Percentiles rank a stretch among this genome's conserved stretches.
phyloP scores from a whole-genome alignment of 2,797 vertebrate genomes.

The Hemitrygon akajei region DNA sequence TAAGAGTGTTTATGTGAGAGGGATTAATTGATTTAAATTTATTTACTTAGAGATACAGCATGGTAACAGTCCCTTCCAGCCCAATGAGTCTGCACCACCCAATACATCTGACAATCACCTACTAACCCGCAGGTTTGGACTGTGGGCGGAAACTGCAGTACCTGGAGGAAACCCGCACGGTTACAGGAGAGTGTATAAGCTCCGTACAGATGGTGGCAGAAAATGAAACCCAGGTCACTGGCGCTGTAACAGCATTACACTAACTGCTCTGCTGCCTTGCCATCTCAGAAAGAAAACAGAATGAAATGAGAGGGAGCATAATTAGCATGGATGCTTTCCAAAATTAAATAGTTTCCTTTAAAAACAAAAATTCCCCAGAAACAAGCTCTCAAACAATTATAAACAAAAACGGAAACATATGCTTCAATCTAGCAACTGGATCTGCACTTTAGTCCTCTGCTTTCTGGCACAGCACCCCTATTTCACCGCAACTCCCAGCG shows the following conservation, averaged over 20 bases:
- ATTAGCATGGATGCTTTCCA: neutral
- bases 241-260: too few species aligned
- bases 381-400: neutral
- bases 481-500: neutral
- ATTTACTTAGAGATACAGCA: too few species aligned
- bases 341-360: neutral
- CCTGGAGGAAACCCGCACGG: too few species aligned
- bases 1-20: neutral
- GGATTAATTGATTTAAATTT: neutral
- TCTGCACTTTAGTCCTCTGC: neutral
- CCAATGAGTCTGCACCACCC: too few species aligned
- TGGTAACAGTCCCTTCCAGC: too few species aligned
- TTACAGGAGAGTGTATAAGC: too few species aligned
- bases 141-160: too few species aligned
- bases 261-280: too few species aligned
- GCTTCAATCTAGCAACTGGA: neutral
- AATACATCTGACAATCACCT: too few species aligned
- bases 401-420: conserved; percentile 11
- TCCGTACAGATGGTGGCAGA: too few species aligned
- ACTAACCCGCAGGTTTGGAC: too few species aligned
- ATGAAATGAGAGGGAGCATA: neutral
- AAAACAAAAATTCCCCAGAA: neutral
- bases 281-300: neutral
- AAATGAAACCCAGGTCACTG: too few species aligned
- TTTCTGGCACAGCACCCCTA: neutral